These are phyloP conservation scores for Psilopogon haemacephalus DNA, from an alignment of 2,113 vertebrate species.

Conservation along the genomic window DNA sequence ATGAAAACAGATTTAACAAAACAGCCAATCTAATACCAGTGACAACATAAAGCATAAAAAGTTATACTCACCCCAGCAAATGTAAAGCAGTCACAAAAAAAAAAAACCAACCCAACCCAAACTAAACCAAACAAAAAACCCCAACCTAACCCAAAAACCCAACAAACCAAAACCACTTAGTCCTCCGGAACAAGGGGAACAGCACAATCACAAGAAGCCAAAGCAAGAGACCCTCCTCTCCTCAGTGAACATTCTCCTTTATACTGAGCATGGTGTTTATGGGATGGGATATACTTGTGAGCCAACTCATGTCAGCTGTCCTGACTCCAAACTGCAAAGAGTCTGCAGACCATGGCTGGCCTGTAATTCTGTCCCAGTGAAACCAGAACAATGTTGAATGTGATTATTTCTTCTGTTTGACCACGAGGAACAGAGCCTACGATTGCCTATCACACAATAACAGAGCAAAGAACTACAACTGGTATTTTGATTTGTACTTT, in stretches of 20 bases:
- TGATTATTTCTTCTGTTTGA: not conserved
- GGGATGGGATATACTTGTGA: not conserved
- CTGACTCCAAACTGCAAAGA: no score
- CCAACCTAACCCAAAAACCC: no score
- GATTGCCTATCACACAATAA: not conserved
- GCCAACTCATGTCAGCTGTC: not conserved
- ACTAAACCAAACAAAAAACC: no score
- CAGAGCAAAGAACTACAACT: not conserved
- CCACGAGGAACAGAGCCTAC: not conserved
- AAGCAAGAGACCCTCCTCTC: not conserved
- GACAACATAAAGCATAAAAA: not conserved
- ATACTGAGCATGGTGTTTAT: not conserved
- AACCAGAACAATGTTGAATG: not conserved
- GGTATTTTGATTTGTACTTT: not conserved
- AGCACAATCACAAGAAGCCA: not conserved
- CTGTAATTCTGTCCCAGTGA: no score
- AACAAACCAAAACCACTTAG: not conserved
- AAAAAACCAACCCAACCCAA: no score
- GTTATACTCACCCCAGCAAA: not conserved
- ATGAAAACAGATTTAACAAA: not conserved
- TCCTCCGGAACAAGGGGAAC: not conserved
- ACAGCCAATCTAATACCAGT: not conserved
- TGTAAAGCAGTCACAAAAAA: not conserved
- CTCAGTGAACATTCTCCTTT: not conserved
- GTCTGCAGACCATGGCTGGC: no score